Conservation (phyloP, 92 coral and sea anemone species). For the Porites evermanni region DNA sequence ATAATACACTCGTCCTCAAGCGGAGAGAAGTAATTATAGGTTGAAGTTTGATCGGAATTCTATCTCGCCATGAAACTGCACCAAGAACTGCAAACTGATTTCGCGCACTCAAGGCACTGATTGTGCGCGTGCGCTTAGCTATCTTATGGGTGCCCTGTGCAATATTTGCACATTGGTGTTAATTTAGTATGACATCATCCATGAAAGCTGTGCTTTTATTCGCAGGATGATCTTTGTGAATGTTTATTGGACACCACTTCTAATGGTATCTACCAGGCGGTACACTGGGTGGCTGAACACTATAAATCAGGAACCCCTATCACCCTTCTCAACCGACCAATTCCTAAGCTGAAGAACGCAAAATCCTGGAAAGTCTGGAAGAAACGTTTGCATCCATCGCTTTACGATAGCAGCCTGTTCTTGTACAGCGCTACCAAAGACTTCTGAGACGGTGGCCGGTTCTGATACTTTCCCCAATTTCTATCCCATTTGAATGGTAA, state of each 20-base stretch:
- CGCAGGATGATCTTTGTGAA: conserved; percentile 68
- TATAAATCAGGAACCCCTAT: conserved; percentile 84
- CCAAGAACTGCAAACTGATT: no score
- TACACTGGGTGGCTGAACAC: conserved; percentile 85
- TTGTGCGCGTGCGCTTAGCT: no score
- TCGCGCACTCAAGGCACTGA: no score
- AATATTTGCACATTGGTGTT: no score
- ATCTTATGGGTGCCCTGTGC: no score
- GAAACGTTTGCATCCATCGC: conserved; percentile 70
- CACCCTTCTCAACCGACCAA: conserved; percentile 79
- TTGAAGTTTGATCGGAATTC: no score
- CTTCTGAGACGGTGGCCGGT: conserved; percentile 38
- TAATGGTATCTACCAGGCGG: conserved; percentile 83
- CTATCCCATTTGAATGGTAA: no score
- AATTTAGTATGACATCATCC: background rate
- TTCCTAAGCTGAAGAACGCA: conserved; percentile 81
- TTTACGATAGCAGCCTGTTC: conserved; percentile 75
- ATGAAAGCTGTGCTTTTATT: background rate
- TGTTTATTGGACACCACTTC: conserved; percentile 75
- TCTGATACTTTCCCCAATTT: no score
- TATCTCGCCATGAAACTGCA: no score
- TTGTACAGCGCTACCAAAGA: conserved; percentile 82
- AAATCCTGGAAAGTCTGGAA: conserved; percentile 82
- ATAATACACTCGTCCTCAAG: no score
- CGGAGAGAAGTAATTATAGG: no score